Base-by-base conservation (phyloP, 1,140 invertebrate genomes). In the Rhizoglyphus robini region DNA sequence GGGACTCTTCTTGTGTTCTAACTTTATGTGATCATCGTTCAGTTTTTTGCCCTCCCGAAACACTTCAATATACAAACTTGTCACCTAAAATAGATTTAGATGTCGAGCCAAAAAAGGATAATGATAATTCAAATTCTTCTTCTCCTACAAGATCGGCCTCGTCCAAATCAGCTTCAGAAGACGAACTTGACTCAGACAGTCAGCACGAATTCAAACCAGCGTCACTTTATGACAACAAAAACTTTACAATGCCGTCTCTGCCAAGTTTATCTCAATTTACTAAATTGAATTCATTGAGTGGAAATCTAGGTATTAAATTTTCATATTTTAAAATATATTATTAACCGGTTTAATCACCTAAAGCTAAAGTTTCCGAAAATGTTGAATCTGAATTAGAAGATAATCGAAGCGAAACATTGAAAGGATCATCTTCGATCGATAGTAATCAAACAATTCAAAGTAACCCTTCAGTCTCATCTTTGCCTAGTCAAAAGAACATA, bases 11-110 rank as follows among this genome's bases (percentile, higher is more conserved):
- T 83, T n/a, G n/a, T 46, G 27, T 86, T 86, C 29, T 79, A 65
- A 71, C 76, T 11, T 66, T 79, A 31, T 73, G 94, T 62, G 90
- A 95, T 75, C 86, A 82, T 23, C 86, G 82, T 68, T 83, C 81
- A 59, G 82, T 88, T 0, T 88, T 86, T 75, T 80, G 83, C 71
- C 86, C 86, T 20, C 87, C 87, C 4, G 83, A 81, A 61, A 81
- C 81, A 4, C 77, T 91, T 48, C 87, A 88, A 71, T 83, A 89
- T 67, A 86, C 88, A 1, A 34, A 20, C 5, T 41, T 18, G 18
- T 41, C 36, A 41, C 18, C 36, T 41, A 18, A 41, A 41, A 18
- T 11, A 41, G 36, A 41, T 11, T 41, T 41, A 18, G 36, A 41
- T 41, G 36, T 11, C 18, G 36, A 41, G 18, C n/a, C n/a, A n/a